Percentiles rank a stretch among this genome's conserved stretches.
Evolutionary conservation across 2,888 invertebrate species (phyloP).

Genomic region (Tanaodytes sp.): DNA sequence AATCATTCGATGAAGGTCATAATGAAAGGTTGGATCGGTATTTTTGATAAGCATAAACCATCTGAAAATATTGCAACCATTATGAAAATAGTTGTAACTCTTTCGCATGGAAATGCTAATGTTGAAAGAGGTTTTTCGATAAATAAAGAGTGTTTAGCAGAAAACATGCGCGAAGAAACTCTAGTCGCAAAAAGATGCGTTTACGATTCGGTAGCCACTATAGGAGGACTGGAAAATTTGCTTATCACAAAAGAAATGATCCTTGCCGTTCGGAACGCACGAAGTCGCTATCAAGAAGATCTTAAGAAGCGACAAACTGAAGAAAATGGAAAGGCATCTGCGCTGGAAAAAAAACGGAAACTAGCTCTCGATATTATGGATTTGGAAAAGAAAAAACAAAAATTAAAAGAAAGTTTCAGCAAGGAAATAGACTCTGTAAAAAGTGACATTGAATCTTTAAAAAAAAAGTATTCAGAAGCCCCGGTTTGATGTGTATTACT

Average conservation of each 20-base stretch:
- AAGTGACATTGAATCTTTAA: slow-evolving; percentile 3
- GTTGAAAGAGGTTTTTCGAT: slow-evolving; percentile 56
- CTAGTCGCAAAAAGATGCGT: slow-evolving; percentile 11
- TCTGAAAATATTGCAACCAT: slow-evolving; percentile 35
- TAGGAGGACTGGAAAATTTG: slow-evolving; percentile 12
- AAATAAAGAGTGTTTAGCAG: slow-evolving; percentile 19
- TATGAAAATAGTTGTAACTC: slow-evolving; percentile 43
- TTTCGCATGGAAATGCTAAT: slow-evolving; percentile 57
- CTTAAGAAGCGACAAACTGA: neutral
- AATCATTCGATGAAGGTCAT: slow-evolving; percentile 11
- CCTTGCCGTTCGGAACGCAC: slow-evolving; percentile 10
- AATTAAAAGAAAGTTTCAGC: slow-evolving; percentile 9
- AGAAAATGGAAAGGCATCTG: neutral
- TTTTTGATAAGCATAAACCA: slow-evolving; percentile 18
- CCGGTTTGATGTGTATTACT: too few species aligned
- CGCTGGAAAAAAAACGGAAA: slow-evolving; percentile 8
- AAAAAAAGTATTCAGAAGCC: neutral
- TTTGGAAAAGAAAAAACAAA: slow-evolving; percentile 3
- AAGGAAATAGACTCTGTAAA: slow-evolving; percentile 7
- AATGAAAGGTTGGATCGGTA: slow-evolving; percentile 26
- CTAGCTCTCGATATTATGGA: slow-evolving; percentile 7
- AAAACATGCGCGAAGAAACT: slow-evolving; percentile 13
- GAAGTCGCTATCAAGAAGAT: slow-evolving; percentile 8
- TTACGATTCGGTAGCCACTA: slow-evolving; percentile 2
- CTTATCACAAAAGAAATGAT: slow-evolving; percentile 4